Percentiles rank a stretch among this genome's conserved stretches.
Conservation (phyloP, 2,888 invertebrate genomes). For the Teleogryllus oceanicus region DNA sequence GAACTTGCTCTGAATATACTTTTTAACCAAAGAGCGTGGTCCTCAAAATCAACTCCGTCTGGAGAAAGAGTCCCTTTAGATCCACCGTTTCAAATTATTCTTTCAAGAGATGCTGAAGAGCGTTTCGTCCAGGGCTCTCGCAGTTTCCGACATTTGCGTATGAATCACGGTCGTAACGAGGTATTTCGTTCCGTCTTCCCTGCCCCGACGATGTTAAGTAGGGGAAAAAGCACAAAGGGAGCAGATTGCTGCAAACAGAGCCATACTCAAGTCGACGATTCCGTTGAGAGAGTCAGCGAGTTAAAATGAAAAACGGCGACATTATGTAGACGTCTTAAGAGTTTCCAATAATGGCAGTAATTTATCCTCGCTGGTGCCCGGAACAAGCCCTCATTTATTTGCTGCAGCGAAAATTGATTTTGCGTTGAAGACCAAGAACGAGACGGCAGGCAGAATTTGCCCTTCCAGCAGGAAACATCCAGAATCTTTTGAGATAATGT, state of each 20-base stretch:
- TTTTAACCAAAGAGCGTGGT: too few species aligned
- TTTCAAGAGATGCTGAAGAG: not conserved
- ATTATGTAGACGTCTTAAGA: constrained; percentile 18
- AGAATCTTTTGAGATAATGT: too few species aligned
- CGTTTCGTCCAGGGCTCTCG: not conserved
- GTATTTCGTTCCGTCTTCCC: not conserved
- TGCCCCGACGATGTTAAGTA: not conserved
- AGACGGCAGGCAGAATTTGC: too few species aligned
- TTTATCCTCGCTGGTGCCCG: not conserved
- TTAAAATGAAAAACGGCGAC: constrained; percentile 18
- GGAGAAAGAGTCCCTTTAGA: too few species aligned
- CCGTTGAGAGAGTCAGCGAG: not conserved
- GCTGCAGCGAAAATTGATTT: constrained; percentile 1
- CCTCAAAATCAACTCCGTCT: too few species aligned
- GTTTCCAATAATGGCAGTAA: constrained; percentile 18
- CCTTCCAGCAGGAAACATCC: too few species aligned
- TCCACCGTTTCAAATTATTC: not conserved
- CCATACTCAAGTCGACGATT: not conserved
- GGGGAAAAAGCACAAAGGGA: not conserved
- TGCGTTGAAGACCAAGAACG: not conserved
- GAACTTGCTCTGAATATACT: too few species aligned
- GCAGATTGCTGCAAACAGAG: not conserved
- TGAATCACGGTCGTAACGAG: not conserved
- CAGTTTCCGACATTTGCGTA: not conserved
- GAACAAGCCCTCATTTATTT: not conserved